Evolutionary conservation across 2,888 invertebrate species (phyloP).

Genomic region (Ditula angustiorana): DNA sequence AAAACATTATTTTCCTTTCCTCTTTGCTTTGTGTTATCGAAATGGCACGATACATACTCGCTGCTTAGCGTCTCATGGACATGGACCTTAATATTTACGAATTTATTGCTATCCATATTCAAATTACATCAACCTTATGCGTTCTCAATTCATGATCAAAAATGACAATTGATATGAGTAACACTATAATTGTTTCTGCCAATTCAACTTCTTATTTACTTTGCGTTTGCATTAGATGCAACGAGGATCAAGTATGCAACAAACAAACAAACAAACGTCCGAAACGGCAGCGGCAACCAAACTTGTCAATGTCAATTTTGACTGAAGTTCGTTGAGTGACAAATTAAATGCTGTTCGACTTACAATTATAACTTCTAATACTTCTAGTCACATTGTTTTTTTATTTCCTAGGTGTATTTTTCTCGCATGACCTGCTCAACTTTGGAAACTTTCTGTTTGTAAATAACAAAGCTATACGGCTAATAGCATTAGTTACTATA

Average conservation of each 20-base stretch:
- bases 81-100: neutral
- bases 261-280: too few relatives aligned
- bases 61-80: neutral
- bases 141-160: neutral
- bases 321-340: neutral
- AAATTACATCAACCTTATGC: neutral
- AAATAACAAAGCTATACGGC: too few relatives aligned
- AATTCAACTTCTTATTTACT: too few relatives aligned
- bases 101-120: slow-evolving; percentile 10
- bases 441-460: too few relatives aligned
- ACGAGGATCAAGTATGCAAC: too few relatives aligned
- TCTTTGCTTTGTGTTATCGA: neutral
- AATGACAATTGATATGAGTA: too few relatives aligned
- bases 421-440: too few relatives aligned
- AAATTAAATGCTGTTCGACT: neutral
- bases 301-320: neutral
- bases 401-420: neutral
- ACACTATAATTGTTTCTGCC: too few relatives aligned
- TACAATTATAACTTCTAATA: neutral
- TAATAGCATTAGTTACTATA: too few relatives aligned
- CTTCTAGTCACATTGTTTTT: neutral
- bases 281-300: too few relatives aligned
- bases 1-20: neutral
- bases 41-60: neutral
- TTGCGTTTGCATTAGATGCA: too few relatives aligned